Base-by-base conservation (phyloP, 1,140 invertebrate genomes). In the Drosophila kohkoa region DNA sequence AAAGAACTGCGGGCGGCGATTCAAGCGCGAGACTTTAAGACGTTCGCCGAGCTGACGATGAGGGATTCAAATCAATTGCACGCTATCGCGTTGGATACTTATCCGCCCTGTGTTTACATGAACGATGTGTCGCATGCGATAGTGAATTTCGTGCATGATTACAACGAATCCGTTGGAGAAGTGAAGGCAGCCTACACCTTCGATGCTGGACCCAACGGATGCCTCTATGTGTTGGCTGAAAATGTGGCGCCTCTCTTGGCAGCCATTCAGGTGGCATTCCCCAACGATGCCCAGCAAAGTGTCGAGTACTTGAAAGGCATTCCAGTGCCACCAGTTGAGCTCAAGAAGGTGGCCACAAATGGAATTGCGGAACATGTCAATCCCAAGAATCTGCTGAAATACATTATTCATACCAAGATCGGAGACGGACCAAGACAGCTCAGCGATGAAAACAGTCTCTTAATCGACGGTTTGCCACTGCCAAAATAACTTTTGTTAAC, bases 11-110 rank as follows among this genome's bases (percentile, higher is more conserved):
- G 15, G 5, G 64, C 94, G 85, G 97, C 98, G 6, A 99, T 99
- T 58, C 60, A 93, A 32, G 82, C 95, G 0, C 96, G 94, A 90
- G 94, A 99, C 93, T 99, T 99, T 93, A 75, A 95, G 41, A 94
- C 92, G 55, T 99, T 99, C 95, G 98, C 97, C 30, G 95, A 97
- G 92, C 94, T 99, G 6, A 99, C 98, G 13, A 99, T 99, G 97
- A 96, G 96, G 93, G 99, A 99, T 88, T 99, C 98, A 58, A 99
- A 99, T 95, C 97, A 99, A 92, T 96, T 99, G 82, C 99, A 99
- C 94, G 98, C 98, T 1, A 95, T 98, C 32, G 98, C 97, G 83
- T 92, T 98, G 49, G 99, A 99, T 92, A 98, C 98, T 0, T 99
- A 95, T 94, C 99, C 99, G 4, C 99, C 99, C 0, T 96, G 96